A percentile compares a stretch with the other conserved stretches of the same genome.
These are phyloP conservation scores for Plumapathes pennacea DNA, from an alignment of 92 coral and sea anemone genomes.

Conservation along the genomic window DNA sequence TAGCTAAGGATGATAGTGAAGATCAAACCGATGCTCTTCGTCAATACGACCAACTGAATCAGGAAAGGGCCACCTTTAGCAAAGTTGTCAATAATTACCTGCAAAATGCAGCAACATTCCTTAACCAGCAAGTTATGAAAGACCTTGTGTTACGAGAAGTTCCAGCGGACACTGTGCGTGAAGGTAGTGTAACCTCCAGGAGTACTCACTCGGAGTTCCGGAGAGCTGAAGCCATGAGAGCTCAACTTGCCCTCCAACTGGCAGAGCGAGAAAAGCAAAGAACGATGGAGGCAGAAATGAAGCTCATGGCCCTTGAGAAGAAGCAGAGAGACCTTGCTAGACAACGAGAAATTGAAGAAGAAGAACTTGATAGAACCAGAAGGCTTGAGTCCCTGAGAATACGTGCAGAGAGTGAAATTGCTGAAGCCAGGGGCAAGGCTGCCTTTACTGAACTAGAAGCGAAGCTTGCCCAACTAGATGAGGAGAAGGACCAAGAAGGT, in stretches of 20 bases:
- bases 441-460: conserved; percentile 9
- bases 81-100: background rate
- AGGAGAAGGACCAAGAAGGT: conserved; percentile 11
- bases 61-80: conserved; percentile 2
- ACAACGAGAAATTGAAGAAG: conserved; percentile 7
- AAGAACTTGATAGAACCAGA: conserved; percentile 15
- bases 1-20: background rate
- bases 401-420: conserved; percentile 3
- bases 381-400: conserved; percentile 2
- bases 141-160: background rate
- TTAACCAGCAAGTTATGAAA: background rate
- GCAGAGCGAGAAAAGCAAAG: conserved; percentile 15
- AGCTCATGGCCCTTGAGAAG: conserved; percentile 14
- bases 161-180: background rate
- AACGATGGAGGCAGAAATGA: conserved; percentile 13
- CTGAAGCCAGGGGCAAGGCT: conserved; percentile 15
- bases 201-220: too few relatives aligned
- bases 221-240: conserved; percentile 11
- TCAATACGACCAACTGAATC: conserved; percentile 4
- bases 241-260: conserved; percentile 9
- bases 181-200: too few relatives aligned
- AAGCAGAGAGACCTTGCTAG: conserved; percentile 3
- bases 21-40: conserved; percentile 1
- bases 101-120: background rate
- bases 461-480: conserved; percentile 14